phyloP scores from a whole-genome alignment of 2,797 vertebrate species.

The Microchirus variegatus region DNA sequence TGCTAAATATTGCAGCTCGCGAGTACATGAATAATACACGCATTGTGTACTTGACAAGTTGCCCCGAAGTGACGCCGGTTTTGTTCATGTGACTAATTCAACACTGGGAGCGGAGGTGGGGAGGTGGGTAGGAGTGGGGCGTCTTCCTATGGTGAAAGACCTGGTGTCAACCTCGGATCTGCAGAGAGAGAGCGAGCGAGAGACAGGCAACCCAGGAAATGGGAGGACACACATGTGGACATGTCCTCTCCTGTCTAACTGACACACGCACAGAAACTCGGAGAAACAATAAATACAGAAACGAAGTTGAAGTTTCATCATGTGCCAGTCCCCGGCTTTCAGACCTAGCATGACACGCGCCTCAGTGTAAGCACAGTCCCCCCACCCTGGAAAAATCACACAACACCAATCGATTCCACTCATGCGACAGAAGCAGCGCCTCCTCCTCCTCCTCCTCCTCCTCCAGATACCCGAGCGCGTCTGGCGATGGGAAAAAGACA shows the following conservation, averaged over 20 bases:
- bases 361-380: constrained; percentile 15
- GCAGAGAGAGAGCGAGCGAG: too few relatives aligned
- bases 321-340: constrained; percentile 32
- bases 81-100: constrained; percentile 62
- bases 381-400: constrained; percentile 35
- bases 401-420: constrained; percentile 44
- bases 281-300: constrained; percentile 68
- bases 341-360: constrained; percentile 26
- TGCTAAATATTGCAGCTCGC: constrained; percentile 45
- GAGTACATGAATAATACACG: constrained; percentile 59
- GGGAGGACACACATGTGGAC: constrained; percentile 40
- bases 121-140: too few relatives aligned
- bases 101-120: constrained; percentile 41
- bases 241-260: constrained; percentile 40
- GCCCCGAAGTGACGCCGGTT: constrained; percentile 48
- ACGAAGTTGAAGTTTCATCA: constrained; percentile 39
- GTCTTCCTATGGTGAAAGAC: constrained; percentile 49
- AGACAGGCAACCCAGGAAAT: constrained; percentile 43
- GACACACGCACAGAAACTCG: constrained; percentile 30
- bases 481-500: constrained; percentile 43
- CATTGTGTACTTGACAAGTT: constrained; percentile 41
- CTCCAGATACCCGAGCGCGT: constrained; percentile 26
- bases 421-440: constrained; percentile 33
- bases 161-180: constrained; percentile 32
- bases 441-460: too few relatives aligned